Percentiles rank a stretch among this genome's conserved stretches.
These are phyloP conservation scores for Elephas maximus DNA, from an alignment of 2,113 vertebrate species.

Conservation along the genomic window DNA sequence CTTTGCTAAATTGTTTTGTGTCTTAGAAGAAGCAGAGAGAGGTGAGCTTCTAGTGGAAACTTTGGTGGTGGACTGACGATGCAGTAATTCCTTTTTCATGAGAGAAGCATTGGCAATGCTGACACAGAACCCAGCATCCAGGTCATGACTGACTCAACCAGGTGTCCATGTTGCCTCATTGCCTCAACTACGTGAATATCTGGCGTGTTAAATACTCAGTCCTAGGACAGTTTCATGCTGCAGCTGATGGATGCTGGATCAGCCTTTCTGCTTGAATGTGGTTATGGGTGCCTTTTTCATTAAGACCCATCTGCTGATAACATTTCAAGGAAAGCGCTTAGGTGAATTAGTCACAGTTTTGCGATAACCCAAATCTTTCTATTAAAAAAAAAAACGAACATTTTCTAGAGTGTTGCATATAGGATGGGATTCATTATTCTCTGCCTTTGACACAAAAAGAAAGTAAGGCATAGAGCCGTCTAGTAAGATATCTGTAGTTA, in stretches of 20 bases:
- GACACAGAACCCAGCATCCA: background rate
- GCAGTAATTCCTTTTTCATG: background rate
- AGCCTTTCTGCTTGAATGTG: background rate
- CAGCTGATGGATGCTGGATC: background rate
- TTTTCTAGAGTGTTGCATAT: background rate
- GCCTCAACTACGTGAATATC: background rate
- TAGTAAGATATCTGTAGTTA: background rate
- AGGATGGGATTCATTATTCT: background rate
- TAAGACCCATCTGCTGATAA: background rate
- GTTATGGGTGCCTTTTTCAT: background rate
- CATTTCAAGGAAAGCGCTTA: constrained; percentile 18
- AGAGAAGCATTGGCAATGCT: background rate
- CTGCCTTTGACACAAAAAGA: background rate
- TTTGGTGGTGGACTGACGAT: background rate
- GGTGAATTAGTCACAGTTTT: constrained; percentile 28
- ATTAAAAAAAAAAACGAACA: background rate
- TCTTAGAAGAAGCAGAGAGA: constrained; percentile 7
- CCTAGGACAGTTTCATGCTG: background rate
- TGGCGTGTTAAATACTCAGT: background rate
- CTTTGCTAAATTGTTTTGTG: background rate
- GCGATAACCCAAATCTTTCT: background rate
- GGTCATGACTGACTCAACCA: background rate
- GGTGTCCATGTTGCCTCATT: background rate
- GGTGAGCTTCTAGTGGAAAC: background rate
- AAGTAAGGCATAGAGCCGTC: background rate